phyloP scores from a whole-genome alignment of 1,140 invertebrate species.

The Drosophila setifemur region DNA sequence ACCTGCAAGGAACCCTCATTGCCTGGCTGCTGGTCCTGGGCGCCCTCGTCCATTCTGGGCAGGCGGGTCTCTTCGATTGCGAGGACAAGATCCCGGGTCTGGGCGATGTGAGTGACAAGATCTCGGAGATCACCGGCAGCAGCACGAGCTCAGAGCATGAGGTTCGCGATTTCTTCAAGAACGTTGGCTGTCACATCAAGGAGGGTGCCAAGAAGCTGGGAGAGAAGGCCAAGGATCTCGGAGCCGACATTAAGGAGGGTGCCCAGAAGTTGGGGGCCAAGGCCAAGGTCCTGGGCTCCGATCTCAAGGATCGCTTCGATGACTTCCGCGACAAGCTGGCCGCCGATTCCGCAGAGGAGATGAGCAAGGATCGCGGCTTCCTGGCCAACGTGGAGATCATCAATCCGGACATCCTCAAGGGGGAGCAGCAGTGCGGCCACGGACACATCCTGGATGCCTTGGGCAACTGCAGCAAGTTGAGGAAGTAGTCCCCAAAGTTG shows the following conservation, averaged over 20 bases:
- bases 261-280: constrained; percentile 64
- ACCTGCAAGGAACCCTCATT: constrained; percentile 16
- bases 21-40: constrained; percentile 25
- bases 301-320: constrained; percentile 62
- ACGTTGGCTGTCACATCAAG: constrained; percentile 70
- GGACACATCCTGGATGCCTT: constrained; percentile 76
- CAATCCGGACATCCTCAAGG: constrained; percentile 73
- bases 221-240: constrained; percentile 62
- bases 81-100: constrained; percentile 58
- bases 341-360: constrained; percentile 62
- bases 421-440: constrained; percentile 74
- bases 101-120: constrained; percentile 49
- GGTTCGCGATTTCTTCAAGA: constrained; percentile 73
- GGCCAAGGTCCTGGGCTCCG: constrained; percentile 64
- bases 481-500: constrained; percentile 36
- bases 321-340: constrained; percentile 71
- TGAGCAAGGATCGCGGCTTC: constrained; percentile 54
- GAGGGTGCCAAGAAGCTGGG: constrained; percentile 66
- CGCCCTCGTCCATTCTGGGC: constrained; percentile 12
- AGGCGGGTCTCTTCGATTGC: constrained; percentile 65
- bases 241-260: constrained; percentile 60
- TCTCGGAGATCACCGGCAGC: constrained; percentile 43
- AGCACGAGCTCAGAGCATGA: constrained; percentile 64
- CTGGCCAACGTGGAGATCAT: constrained; percentile 72
- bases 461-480: constrained; percentile 79